Evolutionary conservation across 1,140 invertebrate species (phyloP), one percentile per base, ranked within the genome.

Genomic region (Bombyx mandarina): DNA sequence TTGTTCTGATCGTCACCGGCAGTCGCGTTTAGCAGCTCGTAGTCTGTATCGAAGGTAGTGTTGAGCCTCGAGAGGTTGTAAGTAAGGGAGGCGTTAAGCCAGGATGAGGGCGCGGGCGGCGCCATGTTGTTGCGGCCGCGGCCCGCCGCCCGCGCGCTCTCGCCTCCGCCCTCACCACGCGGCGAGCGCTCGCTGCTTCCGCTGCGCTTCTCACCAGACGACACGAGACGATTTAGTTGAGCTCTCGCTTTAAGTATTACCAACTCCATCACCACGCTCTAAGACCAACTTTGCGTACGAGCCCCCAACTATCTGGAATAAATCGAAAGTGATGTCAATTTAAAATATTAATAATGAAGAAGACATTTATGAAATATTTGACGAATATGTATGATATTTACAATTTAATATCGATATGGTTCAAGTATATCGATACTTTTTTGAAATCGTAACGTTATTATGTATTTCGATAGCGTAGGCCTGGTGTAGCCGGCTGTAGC

Each of bases 51-150:
- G 65, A 80, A 76, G 62, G 78, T 79, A 62, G 73, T 45, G 67
- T 86, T 84, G 64, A 80, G 64, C 52, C 77, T 68, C 44, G 89
- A 88, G 51, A 86, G 79, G 76, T 91, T 90, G 67, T 73, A 88
- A 10, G 84, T 77, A 64, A 88, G 82, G 45, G 89, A 90, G 63
- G 80, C 84, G 70, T 88, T 90, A 60, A 77, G 75, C 78, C 77
- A 90, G 70, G 81, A 82, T 72, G 89, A 82, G 77, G 81, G 83
- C 69, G 87, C 79, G 73, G 84, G 75, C 50, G 54, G 61, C 61
- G 57, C 50, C 57, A 58, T 58, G 61, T 53, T 48, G 52, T 8
- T 45, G 35, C 55, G 55, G 55, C 35, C 10, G 35, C 55, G 55
- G 26, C 47, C 47, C 78, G 72, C 71, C 69, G 73, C 75, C 73